Evolutionary conservation across 2,888 invertebrate genomes (phyloP).

Genomic region (Athalia rosae): DNA sequence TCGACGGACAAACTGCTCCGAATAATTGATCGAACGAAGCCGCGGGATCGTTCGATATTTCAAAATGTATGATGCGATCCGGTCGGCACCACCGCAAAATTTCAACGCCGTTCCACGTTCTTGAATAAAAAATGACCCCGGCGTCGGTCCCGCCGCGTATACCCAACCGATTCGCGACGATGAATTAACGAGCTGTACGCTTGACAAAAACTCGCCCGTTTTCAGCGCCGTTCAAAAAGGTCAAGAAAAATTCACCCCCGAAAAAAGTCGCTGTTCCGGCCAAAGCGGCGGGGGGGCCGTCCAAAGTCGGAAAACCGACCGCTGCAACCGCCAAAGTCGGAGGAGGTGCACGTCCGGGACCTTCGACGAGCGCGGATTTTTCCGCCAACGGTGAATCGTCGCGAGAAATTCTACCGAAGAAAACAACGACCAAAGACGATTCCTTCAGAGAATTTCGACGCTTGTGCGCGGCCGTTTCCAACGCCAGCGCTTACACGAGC

Average conservation of each 20-base stretch:
- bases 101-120: not conserved
- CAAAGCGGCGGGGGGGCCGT: slow-evolving; percentile 56
- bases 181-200: too few species aligned
- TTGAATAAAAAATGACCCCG: too few species aligned
- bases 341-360: not conserved
- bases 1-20: not conserved
- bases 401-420: slow-evolving; percentile 17
- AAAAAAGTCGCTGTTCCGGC: slow-evolving; percentile 46
- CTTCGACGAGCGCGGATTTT: not conserved
- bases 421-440: slow-evolving; percentile 77
- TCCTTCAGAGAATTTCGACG: slow-evolving; percentile 85
- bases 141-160: too few species aligned
- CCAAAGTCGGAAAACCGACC: not conserved
- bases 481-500: slow-evolving; percentile 85
- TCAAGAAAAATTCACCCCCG: slow-evolving; percentile 44
- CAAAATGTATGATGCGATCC: slow-evolving; percentile 2
- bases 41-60: not conserved
- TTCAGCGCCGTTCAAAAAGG: slow-evolving; percentile 58
- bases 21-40: not conserved
- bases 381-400: too few species aligned
- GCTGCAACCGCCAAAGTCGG: too few species aligned
- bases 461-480: slow-evolving; percentile 86
- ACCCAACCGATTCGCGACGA: too few species aligned
- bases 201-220: not conserved
- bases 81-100: not conserved